Conservation (phyloP, 2,888 invertebrate species). For the Sinopyrophorus schimmeli region DNA sequence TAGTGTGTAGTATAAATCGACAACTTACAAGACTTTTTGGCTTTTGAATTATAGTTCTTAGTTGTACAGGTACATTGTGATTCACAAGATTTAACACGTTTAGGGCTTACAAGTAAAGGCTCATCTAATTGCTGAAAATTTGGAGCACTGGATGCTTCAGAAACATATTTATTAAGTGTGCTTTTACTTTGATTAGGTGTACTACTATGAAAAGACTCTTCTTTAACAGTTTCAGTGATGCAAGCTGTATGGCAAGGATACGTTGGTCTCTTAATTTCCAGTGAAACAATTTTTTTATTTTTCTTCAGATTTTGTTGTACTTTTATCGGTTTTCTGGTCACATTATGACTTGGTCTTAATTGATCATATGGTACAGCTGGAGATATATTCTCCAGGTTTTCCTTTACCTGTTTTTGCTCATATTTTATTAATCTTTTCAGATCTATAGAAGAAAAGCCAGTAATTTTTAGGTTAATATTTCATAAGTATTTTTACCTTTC, state of each 20-base stretch:
- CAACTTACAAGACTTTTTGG: not conserved
- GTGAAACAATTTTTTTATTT: slow-evolving; percentile 42
- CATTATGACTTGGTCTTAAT: not conserved
- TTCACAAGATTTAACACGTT: slow-evolving; percentile 50
- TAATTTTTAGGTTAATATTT: slow-evolving; percentile 2
- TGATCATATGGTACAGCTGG: not conserved
- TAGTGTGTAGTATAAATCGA: not conserved
- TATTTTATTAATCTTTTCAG: slow-evolving; percentile 69
- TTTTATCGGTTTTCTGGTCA: not conserved
- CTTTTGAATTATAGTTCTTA: not conserved
- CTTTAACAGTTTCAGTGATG: not conserved
- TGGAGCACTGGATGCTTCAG: not conserved
- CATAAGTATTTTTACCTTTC: slow-evolving; percentile 63
- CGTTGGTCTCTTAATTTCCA: slow-evolving; percentile 38
- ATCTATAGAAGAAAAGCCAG: too few relatives aligned
- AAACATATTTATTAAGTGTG: not conserved
- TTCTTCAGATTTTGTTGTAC: slow-evolving; percentile 12
- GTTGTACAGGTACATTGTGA: too few relatives aligned
- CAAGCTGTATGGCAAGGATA: not conserved
- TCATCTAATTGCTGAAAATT: not conserved
- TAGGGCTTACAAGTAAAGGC: slow-evolving; percentile 40
- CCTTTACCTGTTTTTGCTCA: slow-evolving; percentile 51
- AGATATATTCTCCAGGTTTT: slow-evolving; percentile 11
- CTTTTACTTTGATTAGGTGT: not conserved
- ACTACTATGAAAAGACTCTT: not conserved